These are phyloP conservation scores for Agrochola circellaris DNA, from an alignment of 2,888 invertebrate genomes.

Conservation along the genomic window DNA sequence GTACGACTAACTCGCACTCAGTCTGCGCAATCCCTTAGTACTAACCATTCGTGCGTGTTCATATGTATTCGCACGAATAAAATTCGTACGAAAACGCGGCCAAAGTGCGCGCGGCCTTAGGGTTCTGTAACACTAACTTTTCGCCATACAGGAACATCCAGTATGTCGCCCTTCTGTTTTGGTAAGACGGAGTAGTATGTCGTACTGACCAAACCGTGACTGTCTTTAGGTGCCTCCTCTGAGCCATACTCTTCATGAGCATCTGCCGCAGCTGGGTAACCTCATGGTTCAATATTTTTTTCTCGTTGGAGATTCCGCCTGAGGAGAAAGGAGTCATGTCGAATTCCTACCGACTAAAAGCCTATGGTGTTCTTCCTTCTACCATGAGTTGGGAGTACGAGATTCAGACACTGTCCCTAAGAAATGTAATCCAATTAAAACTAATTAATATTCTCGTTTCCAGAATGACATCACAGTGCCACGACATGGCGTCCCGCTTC, in stretches of 20 bases:
- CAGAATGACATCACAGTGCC: slow-evolving; percentile 95
- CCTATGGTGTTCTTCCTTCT: not conserved
- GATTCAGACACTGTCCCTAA: not conserved
- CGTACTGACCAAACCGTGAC: not conserved
- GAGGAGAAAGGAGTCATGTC: not conserved
- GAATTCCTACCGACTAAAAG: not conserved
- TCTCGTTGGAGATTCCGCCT: not conserved
- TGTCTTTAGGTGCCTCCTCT: not conserved
- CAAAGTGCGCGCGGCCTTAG: no score
- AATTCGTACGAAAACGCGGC: no score
- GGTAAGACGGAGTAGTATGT: not conserved
- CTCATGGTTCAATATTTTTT: not conserved
- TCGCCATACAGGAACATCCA: not conserved
- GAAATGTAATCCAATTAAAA: not conserved
- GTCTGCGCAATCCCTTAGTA: no score
- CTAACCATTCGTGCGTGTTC: no score
- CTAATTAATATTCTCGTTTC: slow-evolving; percentile 64
- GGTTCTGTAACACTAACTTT: not conserved
- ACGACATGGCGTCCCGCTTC: slow-evolving; percentile 97
- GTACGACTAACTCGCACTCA: no score
- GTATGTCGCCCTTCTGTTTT: not conserved
- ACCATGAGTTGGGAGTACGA: not conserved
- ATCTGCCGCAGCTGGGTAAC: not conserved
- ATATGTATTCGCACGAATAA: no score
- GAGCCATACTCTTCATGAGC: not conserved